Evolutionary conservation across 2,797 vertebrate genomes (phyloP), one percentile per base, ranked within the genome.

Genomic region (Syndactyla subalaris): DNA sequence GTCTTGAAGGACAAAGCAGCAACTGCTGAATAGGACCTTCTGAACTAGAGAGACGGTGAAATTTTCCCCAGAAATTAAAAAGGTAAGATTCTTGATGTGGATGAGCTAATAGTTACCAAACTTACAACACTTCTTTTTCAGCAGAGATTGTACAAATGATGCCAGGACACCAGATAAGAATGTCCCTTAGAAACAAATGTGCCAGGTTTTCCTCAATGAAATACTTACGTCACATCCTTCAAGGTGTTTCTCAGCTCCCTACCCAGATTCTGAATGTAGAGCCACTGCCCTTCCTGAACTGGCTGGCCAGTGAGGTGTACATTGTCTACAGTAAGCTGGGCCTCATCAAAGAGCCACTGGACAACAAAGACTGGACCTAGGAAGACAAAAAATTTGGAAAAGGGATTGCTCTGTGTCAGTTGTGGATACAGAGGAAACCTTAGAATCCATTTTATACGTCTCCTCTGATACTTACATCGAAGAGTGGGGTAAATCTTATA

Each of bases 341-440:
- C 99, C 95, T 99, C 99, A 22, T 99, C 99, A 10, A 99, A 99
- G 80, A 99, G 97, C 99, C 99, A 99, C 95, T 99, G 99, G 7
- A 99, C 99, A 95, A 99, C 98, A 68, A 99, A 99, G 96, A 99
- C 99, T 0, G 99, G 99, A 94, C 98, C 99, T 99, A 87, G 27
- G 58, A 73, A 85, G 71, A 49, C 27, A 51, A 77, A 89, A 71
- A 19, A 55, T 24, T 75, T 36, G 38, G 55, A 67, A 79, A 83
- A 57, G 27, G 13, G 32, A 43, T 70, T 39, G 26, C 19, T 79
- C 51, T 43, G 43, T 43, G 57, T 51, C 54, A 94, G 24, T 19
- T 49, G 34, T 0, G 6, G 77, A 58, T 30, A 67, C 27, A 73
- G 57, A 79, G 29, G 67, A 78, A 72, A 68, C 12, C 14, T 38